Base-by-base conservation (phyloP, 2,797 vertebrate genomes). In the Zalophus californianus region DNA sequence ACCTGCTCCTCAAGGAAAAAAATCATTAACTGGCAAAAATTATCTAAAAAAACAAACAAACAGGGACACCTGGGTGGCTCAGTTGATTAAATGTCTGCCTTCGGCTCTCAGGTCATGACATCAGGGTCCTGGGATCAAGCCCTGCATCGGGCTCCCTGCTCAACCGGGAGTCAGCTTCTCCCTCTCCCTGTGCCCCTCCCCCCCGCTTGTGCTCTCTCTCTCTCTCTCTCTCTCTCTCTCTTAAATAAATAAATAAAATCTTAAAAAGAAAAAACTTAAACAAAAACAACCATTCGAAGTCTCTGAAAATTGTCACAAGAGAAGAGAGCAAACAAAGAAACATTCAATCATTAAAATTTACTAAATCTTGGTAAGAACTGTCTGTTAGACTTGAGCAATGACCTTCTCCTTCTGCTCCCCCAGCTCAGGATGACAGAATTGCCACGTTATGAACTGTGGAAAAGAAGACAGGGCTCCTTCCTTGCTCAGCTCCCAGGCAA, bases 291-390 rank as follows among this genome's bases (percentile, higher is more conserved):
- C 18, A 52, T 73, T 92, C 4, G 32, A 75, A 80, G 18, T 64
- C 29, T 48, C n/a, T 77, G 58, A 96, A 95, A 79, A 90, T 32
- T 77, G 29, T 83, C 27, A n/a, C 7, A 84, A 86, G 38, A 29
- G 15, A 60, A 79, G 27, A 32, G 9, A 85, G 21, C 16, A 85
- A 91, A 48, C 13, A 11, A 79, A 94, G 48, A 85, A 50, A 38
- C 10, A 66, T 80, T 60, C 54, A 60, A 44, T 86, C 15, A 11
- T 56, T 50, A 60, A 90, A 87, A 52, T 20, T 18, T 70, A 44
- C 32, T 79, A 44, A 21, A 23, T 84, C 10, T 54, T 13, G 15
- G 27, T 66, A 44, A 84, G 5, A 88, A 35, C 15, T 35, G 50
- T 15, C 18, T 62, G 10, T 89, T 2, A 62, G 41, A 41, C 16